Base-by-base conservation (phyloP, 1,140 invertebrate species). In the Heterodera schachtii region DNA sequence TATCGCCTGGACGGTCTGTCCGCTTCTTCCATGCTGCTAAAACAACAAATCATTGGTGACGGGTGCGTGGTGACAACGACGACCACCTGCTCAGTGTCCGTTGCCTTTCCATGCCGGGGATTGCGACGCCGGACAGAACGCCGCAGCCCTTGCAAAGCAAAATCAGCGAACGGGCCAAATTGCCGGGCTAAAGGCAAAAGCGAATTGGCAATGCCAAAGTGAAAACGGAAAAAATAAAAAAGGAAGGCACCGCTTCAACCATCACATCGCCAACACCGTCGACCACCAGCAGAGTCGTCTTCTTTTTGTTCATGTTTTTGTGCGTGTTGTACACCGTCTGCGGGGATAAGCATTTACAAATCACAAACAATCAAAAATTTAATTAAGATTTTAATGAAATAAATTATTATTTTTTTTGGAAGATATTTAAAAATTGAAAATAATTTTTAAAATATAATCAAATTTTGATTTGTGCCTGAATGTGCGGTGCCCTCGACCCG, bases 221-320 rank as follows among this genome's bases (percentile, higher is more conserved):
- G 16, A 81, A 79, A 78, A 19, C 43, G 7, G 8, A 19, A 21
- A 31, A 43, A 74, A 74, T 49, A 9, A n/a, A 43, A 75, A 47
- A 31, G 21, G 9, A 11, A 75, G 3, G 21, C 88, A 94, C 94
- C 81, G 94, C 93, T 91, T 95, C 94, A 81, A 93, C 92, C 70
- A 95, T 91, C 46, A 95, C 66, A 76, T 82, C 81, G 21, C 81
- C 49, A 77, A 94, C 94, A 81, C 93, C 92, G 86, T 95, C 94
- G 80, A 95, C 93, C 90, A 94, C 94, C 16, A 95, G 91, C n/a
- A 95, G 92, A 75, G 94, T 94, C 3, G 94, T 93, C 86, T 94
- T 94, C 78, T 94, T 93, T 90, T 94, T 94, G 86, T 94, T 94
- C 88, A 94, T 92, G 90, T 94, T 93, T 74, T 91, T 89, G 76